These are phyloP conservation scores for Araneus ventricosus DNA, from an alignment of 1,140 invertebrate species.

Conservation along the genomic window DNA sequence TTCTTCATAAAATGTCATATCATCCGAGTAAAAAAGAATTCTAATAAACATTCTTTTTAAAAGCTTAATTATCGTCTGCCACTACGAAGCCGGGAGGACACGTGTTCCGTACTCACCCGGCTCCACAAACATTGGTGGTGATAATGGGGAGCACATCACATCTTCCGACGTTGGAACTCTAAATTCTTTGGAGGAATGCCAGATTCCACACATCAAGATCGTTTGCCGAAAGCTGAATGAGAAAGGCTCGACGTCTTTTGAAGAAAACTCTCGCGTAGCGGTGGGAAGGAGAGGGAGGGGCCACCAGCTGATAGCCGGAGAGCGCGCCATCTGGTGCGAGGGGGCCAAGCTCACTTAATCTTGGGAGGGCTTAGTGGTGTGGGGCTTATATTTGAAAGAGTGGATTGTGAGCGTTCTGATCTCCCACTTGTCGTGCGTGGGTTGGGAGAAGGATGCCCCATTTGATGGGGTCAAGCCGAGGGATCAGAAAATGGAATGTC, in stretches of 20 bases:
- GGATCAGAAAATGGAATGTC: conserved; percentile 29
- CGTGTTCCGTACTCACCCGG: conserved; percentile 58
- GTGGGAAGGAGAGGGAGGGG: neutral
- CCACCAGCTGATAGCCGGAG: conserved; percentile 44
- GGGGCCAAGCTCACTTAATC: conserved; percentile 63
- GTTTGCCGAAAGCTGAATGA: conserved; percentile 51
- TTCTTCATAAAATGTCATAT: too few relatives aligned
- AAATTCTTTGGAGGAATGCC: conserved; percentile 29
- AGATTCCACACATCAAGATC: neutral
- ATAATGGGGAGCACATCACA: conserved; percentile 23
- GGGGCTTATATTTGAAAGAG: conserved; percentile 47
- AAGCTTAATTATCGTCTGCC: neutral
- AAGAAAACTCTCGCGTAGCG: conserved; percentile 31
- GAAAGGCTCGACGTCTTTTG: conserved; percentile 55
- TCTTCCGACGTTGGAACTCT: conserved; percentile 28
- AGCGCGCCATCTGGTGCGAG: conserved; percentile 65
- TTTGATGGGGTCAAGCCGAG: conserved; percentile 21
- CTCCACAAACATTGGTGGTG: neutral
- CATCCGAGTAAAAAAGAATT: neutral
- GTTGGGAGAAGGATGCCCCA: neutral
- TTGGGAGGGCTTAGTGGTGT: conserved; percentile 61
- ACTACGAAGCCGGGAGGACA: neutral
- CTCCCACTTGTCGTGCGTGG: conserved; percentile 42
- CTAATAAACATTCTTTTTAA: neutral
- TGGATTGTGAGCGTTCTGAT: conserved; percentile 21